Percentiles rank a stretch among this genome's conserved stretches.
phyloP scores from a whole-genome alignment of 2,113 vertebrate genomes.

The Pachyramphus minor region DNA sequence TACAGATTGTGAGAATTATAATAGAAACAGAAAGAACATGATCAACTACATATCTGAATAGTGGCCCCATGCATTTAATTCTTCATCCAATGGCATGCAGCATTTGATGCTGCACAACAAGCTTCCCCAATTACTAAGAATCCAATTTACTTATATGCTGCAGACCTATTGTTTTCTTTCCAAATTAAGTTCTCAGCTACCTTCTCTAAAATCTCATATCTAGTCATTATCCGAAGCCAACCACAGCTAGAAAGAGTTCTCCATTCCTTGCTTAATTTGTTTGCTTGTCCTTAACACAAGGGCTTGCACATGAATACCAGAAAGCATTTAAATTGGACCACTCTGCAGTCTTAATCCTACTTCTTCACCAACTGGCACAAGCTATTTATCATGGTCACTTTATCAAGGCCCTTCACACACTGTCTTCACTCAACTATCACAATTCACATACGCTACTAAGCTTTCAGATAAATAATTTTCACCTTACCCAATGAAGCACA shows the following conservation, averaged over 20 bases:
- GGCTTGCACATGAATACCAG: not conserved
- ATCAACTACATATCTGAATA: not conserved
- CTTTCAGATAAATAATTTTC: not conserved
- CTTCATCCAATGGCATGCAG: not conserved
- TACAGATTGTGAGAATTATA: not conserved
- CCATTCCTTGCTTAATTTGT: not conserved
- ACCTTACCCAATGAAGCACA: not conserved
- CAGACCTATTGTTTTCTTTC: not conserved
- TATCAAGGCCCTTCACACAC: not conserved
- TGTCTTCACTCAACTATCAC: not conserved
- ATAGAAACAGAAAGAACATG: not conserved
- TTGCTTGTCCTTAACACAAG: not conserved
- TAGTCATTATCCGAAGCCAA: not conserved
- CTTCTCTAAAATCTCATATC: not conserved
- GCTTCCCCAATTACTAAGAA: not conserved
- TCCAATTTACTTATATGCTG: not conserved
- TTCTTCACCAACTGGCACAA: not conserved
- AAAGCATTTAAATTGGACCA: not conserved
- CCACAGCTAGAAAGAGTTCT: not conserved
- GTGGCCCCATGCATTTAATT: not conserved
- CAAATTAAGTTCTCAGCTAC: not conserved
- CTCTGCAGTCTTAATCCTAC: not conserved
- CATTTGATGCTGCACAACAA: not conserved
- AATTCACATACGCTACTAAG: not conserved
- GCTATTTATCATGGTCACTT: not conserved